A percentile compares a stretch with the other conserved stretches of the same genome.
These are phyloP conservation scores for Podarcis lilfordi DNA, from an alignment of 2,797 vertebrate species.

Conservation along the genomic window DNA sequence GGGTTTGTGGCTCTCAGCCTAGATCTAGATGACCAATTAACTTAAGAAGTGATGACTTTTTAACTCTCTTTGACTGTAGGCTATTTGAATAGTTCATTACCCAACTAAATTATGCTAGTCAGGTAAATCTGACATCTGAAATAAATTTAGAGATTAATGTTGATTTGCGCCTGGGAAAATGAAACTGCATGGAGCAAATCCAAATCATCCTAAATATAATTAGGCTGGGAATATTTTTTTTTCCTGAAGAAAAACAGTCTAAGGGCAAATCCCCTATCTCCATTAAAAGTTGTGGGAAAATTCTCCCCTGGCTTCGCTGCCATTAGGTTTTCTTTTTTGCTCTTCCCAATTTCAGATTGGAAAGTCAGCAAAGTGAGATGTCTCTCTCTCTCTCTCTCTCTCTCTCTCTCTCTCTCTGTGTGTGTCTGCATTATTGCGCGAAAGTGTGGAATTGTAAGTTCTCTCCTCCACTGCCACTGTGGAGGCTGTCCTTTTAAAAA, in stretches of 20 bases:
- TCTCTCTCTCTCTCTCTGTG: no score
- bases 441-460: background rate
- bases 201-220: conserved; percentile 61
- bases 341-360: conserved; percentile 41
- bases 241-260: conserved; percentile 50
- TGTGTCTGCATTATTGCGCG: background rate
- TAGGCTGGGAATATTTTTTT: conserved; percentile 45
- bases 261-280: background rate
- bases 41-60: conserved; percentile 57
- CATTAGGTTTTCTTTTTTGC: conserved; percentile 17
- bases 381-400: background rate
- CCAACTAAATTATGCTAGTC: conserved; percentile 60
- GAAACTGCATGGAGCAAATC: conserved; percentile 57
- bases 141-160: conserved; percentile 63
- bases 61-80: conserved; percentile 55
- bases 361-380: conserved; percentile 14
- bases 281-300: background rate
- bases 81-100: conserved; percentile 59
- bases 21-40: conserved; percentile 39
- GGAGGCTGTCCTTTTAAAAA: background rate
- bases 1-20: conserved; percentile 7
- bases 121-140: conserved; percentile 66
- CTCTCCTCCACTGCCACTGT: background rate
- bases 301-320: background rate
- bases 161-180: conserved; percentile 63